Evolutionary conservation across 92 coral and sea anemone genomes (phyloP).

Genomic region (Zoanthus sansibaricus): DNA sequence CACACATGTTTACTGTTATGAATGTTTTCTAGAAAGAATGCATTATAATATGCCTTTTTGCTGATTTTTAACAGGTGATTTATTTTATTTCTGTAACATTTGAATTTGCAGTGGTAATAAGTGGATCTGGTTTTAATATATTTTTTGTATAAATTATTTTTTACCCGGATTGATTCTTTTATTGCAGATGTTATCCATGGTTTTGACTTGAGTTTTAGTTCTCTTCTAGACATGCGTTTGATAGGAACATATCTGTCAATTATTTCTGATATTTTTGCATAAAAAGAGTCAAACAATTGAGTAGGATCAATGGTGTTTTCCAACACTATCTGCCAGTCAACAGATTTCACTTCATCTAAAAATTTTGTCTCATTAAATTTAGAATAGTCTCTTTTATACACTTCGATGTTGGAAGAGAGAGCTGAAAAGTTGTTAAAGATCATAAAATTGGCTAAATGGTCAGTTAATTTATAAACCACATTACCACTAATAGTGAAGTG

Average conservation of each 20-base stretch:
- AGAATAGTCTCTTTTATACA: conserved; percentile 57
- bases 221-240: conserved; percentile 53
- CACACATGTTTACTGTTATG: conserved; percentile 63
- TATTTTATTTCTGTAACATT: conserved; percentile 61
- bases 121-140: conserved; percentile 56
- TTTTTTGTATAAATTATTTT: conserved; percentile 48
- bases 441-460: conserved; percentile 62
- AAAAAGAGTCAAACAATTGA: conserved; percentile 57
- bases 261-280: conserved; percentile 36
- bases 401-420: conserved; percentile 44
- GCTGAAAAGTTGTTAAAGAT: conserved; percentile 58
- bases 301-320: conserved; percentile 41
- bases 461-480: conserved; percentile 50
- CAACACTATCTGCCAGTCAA: conserved; percentile 44
- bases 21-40: conserved; percentile 29
- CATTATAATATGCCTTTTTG: conserved; percentile 57
- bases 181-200: conserved; percentile 63
- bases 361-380: conserved; percentile 47
- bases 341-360: conserved; percentile 37
- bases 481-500: conserved; percentile 66
- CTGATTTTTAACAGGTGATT: conserved; percentile 58
- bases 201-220: conserved; percentile 51
- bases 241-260: conserved; percentile 57
- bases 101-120: conserved; percentile 64
- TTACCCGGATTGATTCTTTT: conserved; percentile 54